phyloP scores from a whole-genome alignment of 1,140 invertebrate species.

The Aphelenchoides avenae region DNA sequence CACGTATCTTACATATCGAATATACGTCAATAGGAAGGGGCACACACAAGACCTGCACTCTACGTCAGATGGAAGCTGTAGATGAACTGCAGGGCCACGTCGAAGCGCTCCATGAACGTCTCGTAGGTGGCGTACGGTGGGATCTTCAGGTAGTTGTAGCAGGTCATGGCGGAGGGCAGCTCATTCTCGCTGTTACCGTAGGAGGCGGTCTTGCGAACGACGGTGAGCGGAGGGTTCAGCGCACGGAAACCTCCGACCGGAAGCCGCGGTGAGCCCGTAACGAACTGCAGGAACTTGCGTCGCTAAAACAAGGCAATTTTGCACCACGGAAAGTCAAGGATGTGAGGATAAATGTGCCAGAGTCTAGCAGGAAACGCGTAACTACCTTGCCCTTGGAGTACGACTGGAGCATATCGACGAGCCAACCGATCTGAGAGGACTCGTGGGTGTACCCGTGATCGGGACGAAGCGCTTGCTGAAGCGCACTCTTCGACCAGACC shows the following conservation, averaged over 20 bases:
- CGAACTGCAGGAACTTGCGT: conserved; percentile 91
- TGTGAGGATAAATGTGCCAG: neutral
- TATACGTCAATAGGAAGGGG: no score
- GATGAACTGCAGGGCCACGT: conserved; percentile 75
- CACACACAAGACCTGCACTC: no score
- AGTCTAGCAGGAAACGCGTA: neutral
- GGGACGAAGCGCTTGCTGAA: conserved; percentile 51
- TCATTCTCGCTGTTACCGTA: conserved; percentile 85
- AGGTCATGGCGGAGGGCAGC: conserved; percentile 98
- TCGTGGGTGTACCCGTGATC: conserved; percentile 82
- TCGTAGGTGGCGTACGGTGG: conserved; percentile 80
- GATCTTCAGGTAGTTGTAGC: conserved; percentile 97
- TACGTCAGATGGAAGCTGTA: no score
- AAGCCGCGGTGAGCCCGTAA: conserved; percentile 90
- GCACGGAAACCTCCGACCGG: conserved; percentile 97
- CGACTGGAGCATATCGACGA: conserved; percentile 85
- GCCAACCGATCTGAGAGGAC: conserved; percentile 83
- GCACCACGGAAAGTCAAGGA: neutral
- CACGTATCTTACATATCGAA: no score
- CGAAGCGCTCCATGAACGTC: conserved; percentile 44
- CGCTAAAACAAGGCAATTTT: conserved; percentile 67
- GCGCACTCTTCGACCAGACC: conserved; percentile 27
- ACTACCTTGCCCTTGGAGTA: conserved; percentile 75
- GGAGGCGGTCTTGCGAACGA: conserved; percentile 68
- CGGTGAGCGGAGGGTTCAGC: conserved; percentile 84